Conservation (phyloP, 2,113 vertebrate species). For the Notothenia coriiceps region DNA sequence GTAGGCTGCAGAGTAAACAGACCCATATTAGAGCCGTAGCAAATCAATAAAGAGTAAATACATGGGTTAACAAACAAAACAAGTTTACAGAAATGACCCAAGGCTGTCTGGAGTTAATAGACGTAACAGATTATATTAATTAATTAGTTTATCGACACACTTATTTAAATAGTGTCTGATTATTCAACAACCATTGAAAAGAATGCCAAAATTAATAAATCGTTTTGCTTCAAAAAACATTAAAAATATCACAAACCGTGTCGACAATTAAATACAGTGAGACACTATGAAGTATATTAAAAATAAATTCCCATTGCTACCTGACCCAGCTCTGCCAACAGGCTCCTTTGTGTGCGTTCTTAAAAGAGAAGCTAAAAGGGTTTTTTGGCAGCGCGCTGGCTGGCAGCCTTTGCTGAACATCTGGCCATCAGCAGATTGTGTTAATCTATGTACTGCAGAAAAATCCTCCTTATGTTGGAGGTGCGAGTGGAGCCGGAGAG, state of each 20-base stretch:
- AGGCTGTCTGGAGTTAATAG: slow-evolving; percentile 1
- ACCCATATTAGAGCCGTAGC: slow-evolving; percentile 55
- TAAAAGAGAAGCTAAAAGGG: slow-evolving; percentile 48
- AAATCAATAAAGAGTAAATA: slow-evolving; percentile 64
- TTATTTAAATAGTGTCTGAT: slow-evolving; percentile 10
- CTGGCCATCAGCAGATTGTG: slow-evolving; percentile 80
- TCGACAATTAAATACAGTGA: neutral
- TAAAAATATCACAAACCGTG: neutral
- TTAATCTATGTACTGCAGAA: slow-evolving; percentile 73
- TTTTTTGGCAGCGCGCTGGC: slow-evolving; percentile 54
- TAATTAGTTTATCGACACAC: neutral
- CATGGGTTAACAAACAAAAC: slow-evolving; percentile 27
- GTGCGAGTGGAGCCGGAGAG: slow-evolving; percentile 58
- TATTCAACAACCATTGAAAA: neutral
- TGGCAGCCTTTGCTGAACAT: slow-evolving; percentile 77
- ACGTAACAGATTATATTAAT: neutral
- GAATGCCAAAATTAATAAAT: no score
- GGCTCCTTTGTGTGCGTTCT: slow-evolving; percentile 49
- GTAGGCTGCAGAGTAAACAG: slow-evolving; percentile 54
- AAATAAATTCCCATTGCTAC: slow-evolving; percentile 12
- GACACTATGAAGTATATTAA: neutral
- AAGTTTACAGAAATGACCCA: slow-evolving; percentile 16
- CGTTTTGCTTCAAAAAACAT: no score
- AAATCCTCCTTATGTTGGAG: slow-evolving; percentile 70
- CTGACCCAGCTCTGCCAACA: slow-evolving; percentile 42